Evolutionary conservation across 2,888 invertebrate species (phyloP).

Genomic region (Limnephilus marmoratus): DNA sequence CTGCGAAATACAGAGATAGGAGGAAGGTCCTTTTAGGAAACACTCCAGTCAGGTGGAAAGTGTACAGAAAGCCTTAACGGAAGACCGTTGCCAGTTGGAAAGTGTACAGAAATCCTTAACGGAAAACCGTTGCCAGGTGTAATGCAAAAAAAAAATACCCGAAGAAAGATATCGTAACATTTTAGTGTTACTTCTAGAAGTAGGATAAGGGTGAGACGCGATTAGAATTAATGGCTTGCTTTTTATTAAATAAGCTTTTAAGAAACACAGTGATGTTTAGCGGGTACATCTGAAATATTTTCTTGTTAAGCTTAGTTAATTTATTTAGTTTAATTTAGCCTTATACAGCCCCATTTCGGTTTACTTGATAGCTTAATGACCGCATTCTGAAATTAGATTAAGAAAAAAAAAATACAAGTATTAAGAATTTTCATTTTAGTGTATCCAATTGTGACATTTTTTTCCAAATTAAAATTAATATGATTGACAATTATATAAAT

Average conservation of each 20-base stretch:
- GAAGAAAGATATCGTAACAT: not conserved
- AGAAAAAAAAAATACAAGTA: not conserved
- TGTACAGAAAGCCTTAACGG: not conserved
- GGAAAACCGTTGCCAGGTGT: not conserved
- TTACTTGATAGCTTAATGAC: not conserved
- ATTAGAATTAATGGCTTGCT: not conserved
- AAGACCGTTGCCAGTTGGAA: not conserved
- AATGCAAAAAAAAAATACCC: not conserved
- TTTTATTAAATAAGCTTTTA: not conserved
- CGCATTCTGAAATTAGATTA: not conserved
- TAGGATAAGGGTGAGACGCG: not conserved
- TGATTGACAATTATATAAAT: no score
- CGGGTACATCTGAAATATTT: not conserved
- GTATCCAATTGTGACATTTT: no score
- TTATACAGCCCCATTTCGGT: not conserved
- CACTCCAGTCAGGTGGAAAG: not conserved
- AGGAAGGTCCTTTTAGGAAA: not conserved
- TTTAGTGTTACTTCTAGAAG: not conserved
- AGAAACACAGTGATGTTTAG: not conserved
- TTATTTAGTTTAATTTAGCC: not conserved
- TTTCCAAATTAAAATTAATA: no score
- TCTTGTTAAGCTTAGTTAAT: not conserved
- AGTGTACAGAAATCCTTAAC: not conserved
- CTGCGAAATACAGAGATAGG: not conserved
- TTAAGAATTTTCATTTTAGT: no score